Conservation (phyloP, 2,113 vertebrate genomes). For the Paramormyrops kingsleyae region DNA sequence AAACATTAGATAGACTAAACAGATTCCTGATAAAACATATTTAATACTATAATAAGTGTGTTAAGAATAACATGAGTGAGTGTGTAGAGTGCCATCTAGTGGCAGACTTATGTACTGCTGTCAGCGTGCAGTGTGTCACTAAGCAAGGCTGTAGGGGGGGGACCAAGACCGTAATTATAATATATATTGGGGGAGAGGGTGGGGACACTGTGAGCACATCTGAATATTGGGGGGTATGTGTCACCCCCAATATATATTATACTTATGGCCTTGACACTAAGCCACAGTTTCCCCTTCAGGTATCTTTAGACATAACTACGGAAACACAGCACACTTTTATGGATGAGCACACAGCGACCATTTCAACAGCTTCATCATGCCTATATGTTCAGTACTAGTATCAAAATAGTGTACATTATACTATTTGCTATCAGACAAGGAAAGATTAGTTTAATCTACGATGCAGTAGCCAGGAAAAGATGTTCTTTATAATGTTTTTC, state of each 20-base stretch:
- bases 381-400: background rate
- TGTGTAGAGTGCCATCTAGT: background rate
- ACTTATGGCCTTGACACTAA: background rate
- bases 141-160: background rate
- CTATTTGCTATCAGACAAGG: background rate
- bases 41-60: background rate
- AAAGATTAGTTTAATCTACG: background rate
- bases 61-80: background rate
- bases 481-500: background rate
- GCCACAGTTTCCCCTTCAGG: background rate
- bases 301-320: background rate
- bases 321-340: background rate
- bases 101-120: background rate
- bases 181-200: background rate
- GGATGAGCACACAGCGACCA: background rate
- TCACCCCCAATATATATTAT: background rate
- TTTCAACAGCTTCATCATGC: background rate
- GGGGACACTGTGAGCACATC: background rate
- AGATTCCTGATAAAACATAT: background rate
- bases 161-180: background rate
- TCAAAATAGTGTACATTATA: background rate
- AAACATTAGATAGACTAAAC: background rate
- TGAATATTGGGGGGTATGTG: background rate
- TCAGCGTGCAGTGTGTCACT: background rate
- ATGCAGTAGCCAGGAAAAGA: background rate